Base-by-base conservation (phyloP, 2,797 vertebrate genomes). In the Psittacula echo region DNA sequence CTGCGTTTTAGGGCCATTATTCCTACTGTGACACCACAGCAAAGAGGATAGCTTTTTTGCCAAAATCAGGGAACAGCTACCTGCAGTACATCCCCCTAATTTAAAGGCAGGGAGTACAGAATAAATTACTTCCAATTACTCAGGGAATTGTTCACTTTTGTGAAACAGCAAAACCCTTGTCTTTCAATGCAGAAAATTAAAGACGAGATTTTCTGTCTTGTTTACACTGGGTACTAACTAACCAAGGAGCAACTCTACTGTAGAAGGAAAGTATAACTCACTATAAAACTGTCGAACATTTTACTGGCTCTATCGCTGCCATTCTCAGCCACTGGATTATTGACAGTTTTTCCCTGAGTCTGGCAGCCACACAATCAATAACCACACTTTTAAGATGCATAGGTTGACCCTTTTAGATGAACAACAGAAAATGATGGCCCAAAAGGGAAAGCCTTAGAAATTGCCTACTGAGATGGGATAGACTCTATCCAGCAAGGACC, bases 111-210 rank as follows among this genome's bases (percentile, higher is more conserved):
- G 29, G 37, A 78, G 37, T 44, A 50, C 70, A 94, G 74, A 94
- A 94, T 48, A 91, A 91, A 95, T 82, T 78, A 88, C 51, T 91
- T 77, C 47, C 93, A 89, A 94, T 95, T 94, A 86, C 42, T 75
- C 58, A 73, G 34, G 78, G 58, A 89, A 65, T 74, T 85, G 77
- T 65, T 94, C 26, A 17, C 61, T 91, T 92, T 51, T 81, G 72
- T 87, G 61, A 89, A 87, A 88, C n/a, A 88, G 67, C 22, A 84
- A 84, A 86, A 27, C 29, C 22, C n/a, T 92, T 87, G 42, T 83
- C 58, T 93, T 88, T 86, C 65, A 81, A 56, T 26, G 65, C 29
- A 85, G 70, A 81, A 79, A 95, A 90, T 78, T 86, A 91, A 94
- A 19, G 20, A 89, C 21, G 47, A 73, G 37, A 7, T 42, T 65